These are phyloP conservation scores for Anhinga anhinga DNA, from an alignment of 2,113 vertebrate genomes.

Conservation along the genomic window DNA sequence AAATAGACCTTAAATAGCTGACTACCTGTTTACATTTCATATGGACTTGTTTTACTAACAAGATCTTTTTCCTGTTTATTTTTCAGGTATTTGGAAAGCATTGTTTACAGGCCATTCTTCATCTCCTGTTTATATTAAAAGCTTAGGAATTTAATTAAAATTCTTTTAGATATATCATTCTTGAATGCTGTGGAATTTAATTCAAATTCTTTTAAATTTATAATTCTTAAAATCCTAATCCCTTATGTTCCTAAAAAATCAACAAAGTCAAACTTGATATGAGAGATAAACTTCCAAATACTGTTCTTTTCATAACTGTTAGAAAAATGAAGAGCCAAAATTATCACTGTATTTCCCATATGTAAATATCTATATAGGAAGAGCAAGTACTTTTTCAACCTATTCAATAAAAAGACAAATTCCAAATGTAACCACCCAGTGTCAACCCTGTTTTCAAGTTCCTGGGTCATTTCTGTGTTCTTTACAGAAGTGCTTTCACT, in stretches of 20 bases:
- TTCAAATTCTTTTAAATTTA: neutral
- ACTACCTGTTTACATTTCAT: neutral
- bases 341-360: neutral
- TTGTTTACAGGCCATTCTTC: neutral
- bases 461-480: neutral
- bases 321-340: neutral
- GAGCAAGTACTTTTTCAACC: neutral
- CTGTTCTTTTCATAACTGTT: neutral
- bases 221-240: neutral
- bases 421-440: neutral
- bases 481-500: neutral
- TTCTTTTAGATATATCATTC: neutral
- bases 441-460: neutral
- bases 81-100: neutral
- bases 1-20: neutral
- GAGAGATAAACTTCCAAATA: neutral
- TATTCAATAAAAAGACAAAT: neutral
- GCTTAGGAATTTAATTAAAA: neutral
- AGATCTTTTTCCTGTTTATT: neutral
- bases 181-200: neutral
- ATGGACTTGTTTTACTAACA: neutral
- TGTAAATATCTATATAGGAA: neutral
- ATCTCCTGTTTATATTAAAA: neutral
- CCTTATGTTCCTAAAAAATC: neutral
- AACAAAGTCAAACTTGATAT: neutral